A percentile compares a stretch with the other conserved stretches of the same genome.
phyloP scores from a whole-genome alignment of 2,888 invertebrate genomes.

The Emmelina monodactyla region DNA sequence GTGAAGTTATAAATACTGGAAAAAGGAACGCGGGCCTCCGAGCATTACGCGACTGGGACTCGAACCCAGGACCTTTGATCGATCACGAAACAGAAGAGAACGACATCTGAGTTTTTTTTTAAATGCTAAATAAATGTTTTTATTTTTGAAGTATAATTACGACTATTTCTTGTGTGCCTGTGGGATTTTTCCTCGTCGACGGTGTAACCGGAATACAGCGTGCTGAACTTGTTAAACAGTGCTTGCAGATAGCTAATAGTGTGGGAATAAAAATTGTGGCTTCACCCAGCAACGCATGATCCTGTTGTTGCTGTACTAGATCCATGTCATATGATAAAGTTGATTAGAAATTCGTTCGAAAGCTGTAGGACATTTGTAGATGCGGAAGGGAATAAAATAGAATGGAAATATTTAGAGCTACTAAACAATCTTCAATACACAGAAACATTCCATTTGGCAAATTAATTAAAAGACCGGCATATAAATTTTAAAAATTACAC shows the following conservation, averaged over 20 bases:
- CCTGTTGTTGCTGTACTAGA: background rate
- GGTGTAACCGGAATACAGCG: slow-evolving; percentile 2
- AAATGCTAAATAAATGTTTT: too few relatives aligned
- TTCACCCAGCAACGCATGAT: background rate
- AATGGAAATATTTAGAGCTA: background rate
- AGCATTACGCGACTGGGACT: too few relatives aligned
- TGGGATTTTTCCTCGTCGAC: slow-evolving; percentile 15
- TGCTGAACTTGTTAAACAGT: background rate
- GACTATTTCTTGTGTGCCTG: too few relatives aligned
- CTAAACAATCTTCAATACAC: background rate
- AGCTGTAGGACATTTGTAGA: background rate
- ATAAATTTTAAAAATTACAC: background rate
- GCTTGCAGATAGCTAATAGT: background rate
- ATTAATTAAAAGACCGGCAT: background rate
- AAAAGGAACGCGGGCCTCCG: too few relatives aligned
- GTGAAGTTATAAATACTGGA: too few relatives aligned
- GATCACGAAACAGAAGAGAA: too few relatives aligned
- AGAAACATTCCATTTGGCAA: background rate
- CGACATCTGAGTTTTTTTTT: too few relatives aligned
- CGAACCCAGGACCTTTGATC: too few relatives aligned
- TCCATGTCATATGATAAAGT: background rate
- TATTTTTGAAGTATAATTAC: too few relatives aligned
- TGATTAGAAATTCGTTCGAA: background rate
- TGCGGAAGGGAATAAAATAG: background rate
- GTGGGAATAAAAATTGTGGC: background rate